A percentile compares a stretch with the other conserved stretches of the same genome.
Evolutionary conservation across 2,888 invertebrate genomes (phyloP).

Genomic region (Teleogryllus oceanicus): DNA sequence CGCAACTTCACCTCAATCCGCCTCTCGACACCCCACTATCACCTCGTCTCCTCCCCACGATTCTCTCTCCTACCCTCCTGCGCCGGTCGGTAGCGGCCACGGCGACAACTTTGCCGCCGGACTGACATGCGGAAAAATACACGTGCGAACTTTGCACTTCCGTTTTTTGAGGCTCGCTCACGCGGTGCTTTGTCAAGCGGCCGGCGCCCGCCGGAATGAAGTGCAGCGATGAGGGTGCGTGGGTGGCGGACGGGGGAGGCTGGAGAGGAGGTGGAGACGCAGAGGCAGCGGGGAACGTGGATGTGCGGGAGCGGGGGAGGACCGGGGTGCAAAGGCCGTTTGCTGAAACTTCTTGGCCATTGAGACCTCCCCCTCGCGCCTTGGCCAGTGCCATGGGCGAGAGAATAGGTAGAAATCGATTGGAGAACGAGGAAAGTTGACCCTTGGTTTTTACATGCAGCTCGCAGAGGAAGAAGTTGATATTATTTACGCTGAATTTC

Average conservation of each 20-base stretch:
- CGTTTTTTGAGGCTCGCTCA: background rate
- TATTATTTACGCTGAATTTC: no score
- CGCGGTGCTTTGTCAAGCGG: background rate
- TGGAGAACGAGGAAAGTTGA: no score
- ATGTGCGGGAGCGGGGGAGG: no score
- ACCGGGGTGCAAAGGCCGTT: no score
- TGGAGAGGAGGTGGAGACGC: no score
- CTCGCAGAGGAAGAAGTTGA: no score
- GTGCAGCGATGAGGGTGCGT: background rate
- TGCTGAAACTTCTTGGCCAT: no score
- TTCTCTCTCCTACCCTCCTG: background rate
- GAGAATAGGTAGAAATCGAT: no score
- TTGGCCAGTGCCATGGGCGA: no score
- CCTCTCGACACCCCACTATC: background rate
- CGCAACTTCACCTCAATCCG: background rate
- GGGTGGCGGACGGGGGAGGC: background rate
- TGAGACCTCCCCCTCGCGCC: no score
- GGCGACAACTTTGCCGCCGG: background rate
- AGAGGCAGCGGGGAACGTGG: no score
- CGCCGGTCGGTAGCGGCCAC: background rate
- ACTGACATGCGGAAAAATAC: conserved; percentile 9
- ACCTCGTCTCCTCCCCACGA: background rate
- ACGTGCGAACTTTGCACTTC: conserved; percentile 18
- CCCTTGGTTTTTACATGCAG: no score
- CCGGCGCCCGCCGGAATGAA: background rate